These are phyloP conservation scores for Hoplodrina blanda DNA, from an alignment of 2,888 invertebrate species.

Conservation along the genomic window DNA sequence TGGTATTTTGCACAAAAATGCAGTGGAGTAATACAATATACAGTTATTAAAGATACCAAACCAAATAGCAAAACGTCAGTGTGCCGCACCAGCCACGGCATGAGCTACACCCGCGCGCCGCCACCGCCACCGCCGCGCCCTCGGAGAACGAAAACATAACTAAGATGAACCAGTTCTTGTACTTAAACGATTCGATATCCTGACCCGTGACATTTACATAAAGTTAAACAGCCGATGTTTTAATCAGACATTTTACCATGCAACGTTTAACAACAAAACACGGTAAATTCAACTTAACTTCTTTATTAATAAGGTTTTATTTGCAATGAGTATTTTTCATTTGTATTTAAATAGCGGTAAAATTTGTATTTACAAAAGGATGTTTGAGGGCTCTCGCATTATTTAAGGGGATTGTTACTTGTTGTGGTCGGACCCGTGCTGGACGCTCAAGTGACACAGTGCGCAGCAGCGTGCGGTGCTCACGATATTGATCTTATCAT, in stretches of 20 bases:
- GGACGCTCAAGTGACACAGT: background rate
- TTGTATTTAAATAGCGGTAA: conserved; percentile 13
- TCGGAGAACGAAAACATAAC: background rate
- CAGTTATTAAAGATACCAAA: too few species aligned
- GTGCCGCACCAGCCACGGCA: background rate
- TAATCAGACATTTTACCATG: conserved; percentile 22
- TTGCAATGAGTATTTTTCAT: background rate
- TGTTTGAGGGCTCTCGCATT: background rate
- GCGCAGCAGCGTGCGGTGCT: background rate
- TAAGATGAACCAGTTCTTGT: background rate
- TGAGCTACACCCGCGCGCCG: too few species aligned
- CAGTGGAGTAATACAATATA: background rate
- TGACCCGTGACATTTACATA: conserved; percentile 13
- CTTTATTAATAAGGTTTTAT: background rate
- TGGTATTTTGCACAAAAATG: too few species aligned
- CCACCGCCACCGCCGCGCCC: too few species aligned
- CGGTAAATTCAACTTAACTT: background rate
- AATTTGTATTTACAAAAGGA: conserved; percentile 20
- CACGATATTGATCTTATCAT: background rate
- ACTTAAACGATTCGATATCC: conserved; percentile 1
- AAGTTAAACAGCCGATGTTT: conserved; percentile 29
- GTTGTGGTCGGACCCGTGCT: background rate
- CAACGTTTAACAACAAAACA: conserved; percentile 10
- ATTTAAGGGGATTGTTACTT: background rate
- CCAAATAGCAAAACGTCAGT: too few species aligned